Evolutionary conservation across 2,113 vertebrate species (phyloP), one percentile per base, ranked within the genome.

Genomic region (Girardinichthys multiradiatus): DNA sequence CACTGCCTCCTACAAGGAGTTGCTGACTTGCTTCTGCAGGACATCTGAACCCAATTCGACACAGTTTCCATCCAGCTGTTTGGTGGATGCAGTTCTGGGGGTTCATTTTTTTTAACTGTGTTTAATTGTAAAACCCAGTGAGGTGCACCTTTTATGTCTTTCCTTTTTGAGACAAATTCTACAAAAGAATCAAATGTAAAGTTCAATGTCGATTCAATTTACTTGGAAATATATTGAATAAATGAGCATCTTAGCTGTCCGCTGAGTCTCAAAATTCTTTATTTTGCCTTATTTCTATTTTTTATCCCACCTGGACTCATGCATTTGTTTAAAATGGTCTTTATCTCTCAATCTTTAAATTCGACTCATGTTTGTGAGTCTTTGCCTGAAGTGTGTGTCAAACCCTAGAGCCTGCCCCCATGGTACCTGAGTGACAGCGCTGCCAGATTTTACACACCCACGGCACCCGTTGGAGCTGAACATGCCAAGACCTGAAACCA

Each of bases 361-460:
- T 73, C 67, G 70, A 69, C 72, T 77, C 74, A 45, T 72, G 62
- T 33, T 63, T 64, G 57, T 28, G 64, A 29, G 39, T 61, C 65
- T 75, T 54, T 12, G 8, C 17, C 59, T 73, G 45, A 58, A 1
- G 14, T 0, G 4, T 74, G 77, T 66, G 68, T 83, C 61, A 54
- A 51, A 37, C 26, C 64, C 30, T 42, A 81, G 70, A 79, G 28
- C 9, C 21, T 70, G 70, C 80, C 84, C 85, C 61, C 74, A 72
- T 70, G 66, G 61, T 74, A 64, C 77, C 71, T 74, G 72, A 86
- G 76, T 82, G 88, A 86, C 89, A 83, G 77, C 81, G 78, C 83
- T 48, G 33, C 60, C 86, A 86, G 68, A 57, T 72, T 63, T 24
- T 1, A 1, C 69, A 76, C 86, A 62, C 75, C 21, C 61, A 26